A percentile compares a stretch with the other conserved stretches of the same genome.
Evolutionary conservation across 2,113 vertebrate genomes (phyloP).

Genomic region (Toxotes chatareus): DNA sequence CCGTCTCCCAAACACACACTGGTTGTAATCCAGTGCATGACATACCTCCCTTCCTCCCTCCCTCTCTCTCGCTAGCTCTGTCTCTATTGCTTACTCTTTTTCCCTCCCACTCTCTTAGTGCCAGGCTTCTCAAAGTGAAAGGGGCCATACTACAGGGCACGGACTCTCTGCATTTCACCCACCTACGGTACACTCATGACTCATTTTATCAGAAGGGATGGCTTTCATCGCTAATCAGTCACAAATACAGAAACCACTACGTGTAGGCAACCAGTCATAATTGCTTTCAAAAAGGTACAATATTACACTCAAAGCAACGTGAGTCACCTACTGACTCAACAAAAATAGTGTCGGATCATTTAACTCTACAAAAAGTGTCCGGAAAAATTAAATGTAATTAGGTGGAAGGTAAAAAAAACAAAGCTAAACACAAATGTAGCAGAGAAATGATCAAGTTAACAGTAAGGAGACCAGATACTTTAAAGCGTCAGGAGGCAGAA

Average conservation of each 20-base stretch:
- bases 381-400: neutral
- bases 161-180: constrained; percentile 17
- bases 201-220: constrained; percentile 25
- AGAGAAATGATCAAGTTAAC: neutral
- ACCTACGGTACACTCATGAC: constrained; percentile 45
- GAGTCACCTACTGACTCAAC: constrained; percentile 9
- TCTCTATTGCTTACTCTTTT: constrained; percentile 54
- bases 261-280: neutral
- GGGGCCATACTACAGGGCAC: constrained; percentile 53
- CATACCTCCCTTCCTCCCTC: constrained; percentile 62
- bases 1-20: constrained; percentile 65
- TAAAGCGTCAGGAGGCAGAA: neutral
- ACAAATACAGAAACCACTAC: neutral
- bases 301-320: constrained; percentile 4
- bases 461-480: neutral
- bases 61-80: constrained; percentile 15
- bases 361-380: neutral
- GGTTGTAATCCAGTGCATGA: constrained; percentile 77
- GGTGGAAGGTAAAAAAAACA: neutral
- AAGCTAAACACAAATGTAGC: neutral
- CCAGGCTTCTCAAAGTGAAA: constrained; percentile 66
- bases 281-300: neutral
- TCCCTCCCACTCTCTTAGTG: constrained; percentile 69
- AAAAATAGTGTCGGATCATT: neutral
- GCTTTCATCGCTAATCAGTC: neutral